Evolutionary conservation across 2,113 vertebrate species (phyloP).

Genomic region (Pleuronectes platessa): DNA sequence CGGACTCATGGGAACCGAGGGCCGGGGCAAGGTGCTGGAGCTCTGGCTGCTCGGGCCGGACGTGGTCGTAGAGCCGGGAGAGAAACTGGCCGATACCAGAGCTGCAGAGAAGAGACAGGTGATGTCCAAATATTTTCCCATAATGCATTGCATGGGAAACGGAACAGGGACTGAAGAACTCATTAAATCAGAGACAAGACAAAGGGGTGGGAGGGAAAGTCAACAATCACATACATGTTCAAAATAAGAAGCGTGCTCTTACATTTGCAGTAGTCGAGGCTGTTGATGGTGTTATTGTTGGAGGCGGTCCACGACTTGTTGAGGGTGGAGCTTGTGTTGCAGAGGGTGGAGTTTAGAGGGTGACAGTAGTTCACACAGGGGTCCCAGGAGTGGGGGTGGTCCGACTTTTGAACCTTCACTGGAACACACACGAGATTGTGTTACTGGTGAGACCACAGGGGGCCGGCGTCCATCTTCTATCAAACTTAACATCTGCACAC

Average conservation of each 20-base stretch:
- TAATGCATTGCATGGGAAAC: neutral
- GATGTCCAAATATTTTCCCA: neutral
- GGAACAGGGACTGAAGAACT: too few species aligned
- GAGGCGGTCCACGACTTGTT: conserved; percentile 75
- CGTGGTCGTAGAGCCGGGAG: conserved; percentile 86
- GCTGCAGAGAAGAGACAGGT: conserved; percentile 71
- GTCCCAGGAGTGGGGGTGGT: conserved; percentile 78
- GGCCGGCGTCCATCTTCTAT: too few species aligned
- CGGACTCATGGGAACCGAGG: conserved; percentile 92
- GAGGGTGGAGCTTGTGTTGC: conserved; percentile 68
- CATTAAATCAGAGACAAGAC: neutral
- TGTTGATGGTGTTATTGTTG: conserved; percentile 77
- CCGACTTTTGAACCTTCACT: conserved; percentile 80
- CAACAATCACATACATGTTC: neutral
- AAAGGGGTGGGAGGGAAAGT: neutral
- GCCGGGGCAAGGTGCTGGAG: conserved; percentile 90
- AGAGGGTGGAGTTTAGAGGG: conserved; percentile 63
- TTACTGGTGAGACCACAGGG: too few species aligned
- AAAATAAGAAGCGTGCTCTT: conserved; percentile 4
- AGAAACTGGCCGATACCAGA: conserved; percentile 92
- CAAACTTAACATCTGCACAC: too few species aligned
- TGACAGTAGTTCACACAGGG: conserved; percentile 75
- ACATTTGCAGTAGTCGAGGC: conserved; percentile 80
- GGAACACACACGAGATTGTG: conserved; percentile 16
- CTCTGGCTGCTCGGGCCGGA: conserved; percentile 90